Conservation (phyloP, 2,888 invertebrate genomes). For the Cosmopolites sordidus region DNA sequence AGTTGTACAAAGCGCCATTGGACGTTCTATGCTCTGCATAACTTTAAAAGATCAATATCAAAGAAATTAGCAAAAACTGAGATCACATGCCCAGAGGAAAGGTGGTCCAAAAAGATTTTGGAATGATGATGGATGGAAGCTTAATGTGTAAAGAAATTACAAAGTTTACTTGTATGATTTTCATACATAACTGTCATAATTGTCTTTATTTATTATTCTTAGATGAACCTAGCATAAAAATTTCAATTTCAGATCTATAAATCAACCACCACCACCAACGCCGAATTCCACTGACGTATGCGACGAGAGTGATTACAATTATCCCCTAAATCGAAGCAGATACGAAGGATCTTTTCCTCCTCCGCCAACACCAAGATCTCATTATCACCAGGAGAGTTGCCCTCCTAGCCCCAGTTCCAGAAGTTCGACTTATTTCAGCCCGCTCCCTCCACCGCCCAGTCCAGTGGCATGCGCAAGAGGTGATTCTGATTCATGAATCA, state of each 20-base stretch:
- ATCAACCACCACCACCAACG: conserved; percentile 88
- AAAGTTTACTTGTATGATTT: no score
- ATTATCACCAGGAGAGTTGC: conserved; percentile 69
- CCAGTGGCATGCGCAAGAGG: conserved; percentile 62
- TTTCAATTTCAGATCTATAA: conserved; percentile 59
- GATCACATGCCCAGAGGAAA: no score
- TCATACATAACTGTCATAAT: no score
- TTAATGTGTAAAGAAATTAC: no score
- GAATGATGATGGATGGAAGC: no score
- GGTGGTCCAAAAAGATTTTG: no score
- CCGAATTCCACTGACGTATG: conserved; percentile 94
- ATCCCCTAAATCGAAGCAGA: conserved; percentile 53
- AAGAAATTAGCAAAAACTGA: no score
- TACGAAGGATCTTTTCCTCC: conserved; percentile 68
- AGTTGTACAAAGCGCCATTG: no score
- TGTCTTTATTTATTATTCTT: no score
- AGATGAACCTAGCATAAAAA: no score
- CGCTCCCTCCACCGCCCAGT: conserved; percentile 80
- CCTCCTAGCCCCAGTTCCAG: conserved; percentile 68
- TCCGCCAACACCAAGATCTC: conserved; percentile 71
- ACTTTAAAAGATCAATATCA: no score
- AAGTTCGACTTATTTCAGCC: conserved; percentile 75
- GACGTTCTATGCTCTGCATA: no score
- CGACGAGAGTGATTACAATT: conserved; percentile 79
- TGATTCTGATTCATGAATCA: conserved; percentile 46